phyloP scores from a whole-genome alignment of 2,888 invertebrate species.

The Sepiola atlantica region DNA sequence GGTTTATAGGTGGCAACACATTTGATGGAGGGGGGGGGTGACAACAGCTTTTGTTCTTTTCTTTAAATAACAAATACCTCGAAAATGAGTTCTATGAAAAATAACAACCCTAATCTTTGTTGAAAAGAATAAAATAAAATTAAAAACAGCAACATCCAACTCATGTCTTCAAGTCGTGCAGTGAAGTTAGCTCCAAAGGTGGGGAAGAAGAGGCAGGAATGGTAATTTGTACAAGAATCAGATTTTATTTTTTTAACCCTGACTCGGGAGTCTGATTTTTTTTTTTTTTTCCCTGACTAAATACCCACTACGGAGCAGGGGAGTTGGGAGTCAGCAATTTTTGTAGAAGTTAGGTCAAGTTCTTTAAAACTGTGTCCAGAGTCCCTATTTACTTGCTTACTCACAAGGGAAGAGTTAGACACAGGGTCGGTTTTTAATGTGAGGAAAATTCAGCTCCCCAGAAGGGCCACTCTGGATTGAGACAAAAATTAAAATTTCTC shows the following conservation, averaged over 20 bases:
- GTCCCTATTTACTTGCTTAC: too few relatives aligned
- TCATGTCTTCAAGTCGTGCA: neutral
- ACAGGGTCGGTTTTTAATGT: too few relatives aligned
- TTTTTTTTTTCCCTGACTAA: neutral
- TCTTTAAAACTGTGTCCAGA: too few relatives aligned
- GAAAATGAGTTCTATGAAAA: neutral
- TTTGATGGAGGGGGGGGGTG: neutral
- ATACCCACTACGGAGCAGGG: too few relatives aligned
- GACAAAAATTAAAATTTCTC: too few relatives aligned
- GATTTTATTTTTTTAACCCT: neutral
- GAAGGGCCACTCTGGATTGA: too few relatives aligned
- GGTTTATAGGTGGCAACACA: neutral
- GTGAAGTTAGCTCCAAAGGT: neutral
- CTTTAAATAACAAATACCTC: conserved; percentile 13
- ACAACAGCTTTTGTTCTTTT: neutral
- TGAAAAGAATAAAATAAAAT: neutral
- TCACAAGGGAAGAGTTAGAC: too few relatives aligned
- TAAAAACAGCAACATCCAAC: neutral
- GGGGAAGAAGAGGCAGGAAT: neutral
- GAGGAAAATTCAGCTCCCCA: too few relatives aligned
- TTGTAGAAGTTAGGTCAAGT: too few relatives aligned
- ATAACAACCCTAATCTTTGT: neutral
- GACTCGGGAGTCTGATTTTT: neutral
- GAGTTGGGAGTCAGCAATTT: too few relatives aligned
- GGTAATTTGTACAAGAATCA: neutral